Base-by-base conservation (phyloP, 2,888 invertebrate genomes). In the Ramazzottius varieornatus region DNA sequence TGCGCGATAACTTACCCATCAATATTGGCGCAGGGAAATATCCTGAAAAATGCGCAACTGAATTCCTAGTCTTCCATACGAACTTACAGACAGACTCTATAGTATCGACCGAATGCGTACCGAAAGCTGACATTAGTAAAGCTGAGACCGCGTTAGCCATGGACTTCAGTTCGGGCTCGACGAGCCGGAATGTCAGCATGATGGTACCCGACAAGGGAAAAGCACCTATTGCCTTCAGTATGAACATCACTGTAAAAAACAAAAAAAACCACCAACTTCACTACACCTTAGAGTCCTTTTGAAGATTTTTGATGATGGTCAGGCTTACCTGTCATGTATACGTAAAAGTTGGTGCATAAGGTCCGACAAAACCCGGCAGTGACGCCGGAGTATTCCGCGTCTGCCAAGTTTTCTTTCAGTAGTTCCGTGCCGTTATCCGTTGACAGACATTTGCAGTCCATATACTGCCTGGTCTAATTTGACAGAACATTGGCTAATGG, bases 131-230 rank as follows among this genome's bases (percentile, higher is more conserved):
- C 54, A 54, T 54, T 4, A 54, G 20, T 54, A 54, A 24, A 16
- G 54, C 54, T 4, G 54, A 54, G 4, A 54, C 54, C 4, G 54
- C 54, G 29, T 54, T 54, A 29, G 54, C 54, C 54, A 54, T 54
- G 54, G 54, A 54, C 29, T 54, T 54, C 20, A 54, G 54, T 54
- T 54, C 54, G 16, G 54, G 54, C 54, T 54, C 54, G n/a, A 54
- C 54, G 4, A 54, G 54, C 29, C 29, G 13, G 29, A 54, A 54
- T 4, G 54, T 54, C 54, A 54, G 54, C 54, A 54, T 54, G 29
- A 54, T 54, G 16, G 54, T 54, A 8, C 54, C 54, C 16, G 54
- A 54, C 54, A 54, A 29, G 4, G 54, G 54, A 24, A 54, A 54
- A 54, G 16, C 24, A 8, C 16, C 54, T 4, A 54, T 29, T 4